Evolutionary conservation across 2,797 vertebrate genomes (phyloP), one percentile per base, ranked within the genome.

Genomic region (Hypotaenidia okinawae): DNA sequence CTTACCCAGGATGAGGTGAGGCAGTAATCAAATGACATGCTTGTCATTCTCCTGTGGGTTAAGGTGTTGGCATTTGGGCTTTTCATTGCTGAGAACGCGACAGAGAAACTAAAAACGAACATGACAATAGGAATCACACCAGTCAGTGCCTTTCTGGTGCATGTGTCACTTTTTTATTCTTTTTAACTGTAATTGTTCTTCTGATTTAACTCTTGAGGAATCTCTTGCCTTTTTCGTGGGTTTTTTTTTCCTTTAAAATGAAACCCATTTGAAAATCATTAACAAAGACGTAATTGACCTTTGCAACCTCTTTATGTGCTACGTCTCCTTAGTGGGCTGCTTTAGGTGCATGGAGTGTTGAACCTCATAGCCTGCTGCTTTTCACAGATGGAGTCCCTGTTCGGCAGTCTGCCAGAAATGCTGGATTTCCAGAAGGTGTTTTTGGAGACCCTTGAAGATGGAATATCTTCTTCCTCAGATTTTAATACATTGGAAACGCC

Each of bases 321-420:
- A 8, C 16, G 41, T 61, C 27, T 81, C 49, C 63, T 61, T 55
- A 84, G 43, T 52, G 24, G 12, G 27, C 41, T 90, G 43, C 59
- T 73, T 84, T 77, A 69, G 39, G 10, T 57, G 61, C 62, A 33
- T 25, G n/a, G n/a, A 73, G 9, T 47, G 15, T 45, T 88, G 54
- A 55, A 63, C 16, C 70, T 94, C 37, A 91, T 21, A 63, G 57
- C 59, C 41, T 62, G 24, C 28, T 93, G 55, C 83, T 88, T 43
- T 91, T 75, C 62, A 35, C 81, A 99, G 99, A 99, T 99, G 99
- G 99, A 99, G 93, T 99, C 99, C 55, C 98, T 99, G 91, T 99
- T 99, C 24, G 99, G 99, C 84, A 99, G 99, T 90, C 97, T 99
- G 93, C 99, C 99, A 30, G 99, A 99, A 97, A 99, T 99, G 99